Percentiles rank a stretch among this genome's conserved stretches.
Evolutionary conservation across 2,797 vertebrate species (phyloP).

Genomic region (Lutra lutra): DNA sequence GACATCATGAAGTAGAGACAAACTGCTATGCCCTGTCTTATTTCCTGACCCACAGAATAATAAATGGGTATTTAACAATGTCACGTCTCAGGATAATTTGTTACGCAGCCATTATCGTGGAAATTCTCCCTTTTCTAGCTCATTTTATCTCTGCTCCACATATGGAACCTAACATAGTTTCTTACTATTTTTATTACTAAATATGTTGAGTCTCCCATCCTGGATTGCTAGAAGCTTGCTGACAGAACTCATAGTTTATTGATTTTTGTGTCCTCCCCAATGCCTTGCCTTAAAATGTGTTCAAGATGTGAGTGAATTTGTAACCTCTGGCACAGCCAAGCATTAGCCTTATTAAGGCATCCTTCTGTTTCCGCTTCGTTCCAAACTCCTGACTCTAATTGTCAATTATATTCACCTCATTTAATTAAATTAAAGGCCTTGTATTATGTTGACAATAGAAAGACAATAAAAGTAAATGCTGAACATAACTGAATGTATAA

Average conservation of each 20-base stretch:
- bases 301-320: not conserved
- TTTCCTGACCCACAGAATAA: not conserved
- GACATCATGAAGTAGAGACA: not conserved
- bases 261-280: not conserved
- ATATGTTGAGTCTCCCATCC: not conserved
- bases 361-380: constrained; percentile 14
- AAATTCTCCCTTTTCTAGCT: not conserved
- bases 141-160: not conserved
- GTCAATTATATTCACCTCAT: not conserved
- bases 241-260: not conserved
- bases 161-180: not conserved
- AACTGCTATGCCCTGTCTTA: not conserved
- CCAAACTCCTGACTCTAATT: not conserved
- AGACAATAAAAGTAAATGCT: not conserved
- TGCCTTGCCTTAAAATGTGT: not conserved
- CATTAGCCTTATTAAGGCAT: constrained; percentile 13
- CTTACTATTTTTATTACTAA: not conserved
- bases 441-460: not conserved
- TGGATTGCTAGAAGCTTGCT: not conserved
- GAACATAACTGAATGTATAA: not conserved
- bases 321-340: constrained; percentile 19
- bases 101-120: not conserved
- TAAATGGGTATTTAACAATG: not conserved
- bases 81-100: not conserved
- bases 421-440: constrained; percentile 34